phyloP scores from a whole-genome alignment of 2,888 invertebrate species.

The Scaptomyza tumidula region DNA sequence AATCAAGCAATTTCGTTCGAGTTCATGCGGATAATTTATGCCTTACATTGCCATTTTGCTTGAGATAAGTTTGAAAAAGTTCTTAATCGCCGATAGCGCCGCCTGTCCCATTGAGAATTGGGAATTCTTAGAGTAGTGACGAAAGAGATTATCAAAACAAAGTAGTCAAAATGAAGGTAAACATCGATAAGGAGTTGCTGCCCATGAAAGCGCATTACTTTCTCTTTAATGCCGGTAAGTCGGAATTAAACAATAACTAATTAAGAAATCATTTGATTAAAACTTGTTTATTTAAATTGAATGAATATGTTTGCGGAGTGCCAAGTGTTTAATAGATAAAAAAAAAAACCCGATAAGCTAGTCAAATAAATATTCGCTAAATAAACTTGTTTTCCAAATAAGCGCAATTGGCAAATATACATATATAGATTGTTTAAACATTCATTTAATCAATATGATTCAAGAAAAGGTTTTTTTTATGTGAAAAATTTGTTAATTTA shows the following conservation, averaged over 20 bases:
- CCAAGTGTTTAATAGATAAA: constrained; percentile 13
- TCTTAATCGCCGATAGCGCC: not conserved
- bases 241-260: not conserved
- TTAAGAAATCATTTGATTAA: constrained; percentile 8
- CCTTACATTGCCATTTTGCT: constrained; percentile 6
- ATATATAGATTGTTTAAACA: constrained; percentile 20
- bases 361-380: constrained; percentile 13
- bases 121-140: too few relatives aligned
- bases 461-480: not conserved
- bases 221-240: constrained; percentile 92
- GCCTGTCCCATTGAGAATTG: constrained; percentile 7
- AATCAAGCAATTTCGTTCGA: constrained; percentile 4
- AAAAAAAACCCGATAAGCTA: constrained; percentile 26
- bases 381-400: constrained; percentile 4
- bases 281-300: not conserved
- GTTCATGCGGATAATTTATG: constrained; percentile 28
- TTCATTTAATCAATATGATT: constrained; percentile 21
- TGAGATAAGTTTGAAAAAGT: constrained; percentile 9
- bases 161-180: constrained; percentile 71
- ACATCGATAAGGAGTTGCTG: constrained; percentile 89
- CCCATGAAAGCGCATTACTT: constrained; percentile 96
- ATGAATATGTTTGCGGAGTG: not conserved
- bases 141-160: not conserved
- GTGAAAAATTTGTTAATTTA: not conserved
- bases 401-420: constrained; percentile 17